Evolutionary conservation across 2,113 vertebrate species (phyloP), one percentile per base, ranked within the genome.

Genomic region (Odontesthes bonariensis): DNA sequence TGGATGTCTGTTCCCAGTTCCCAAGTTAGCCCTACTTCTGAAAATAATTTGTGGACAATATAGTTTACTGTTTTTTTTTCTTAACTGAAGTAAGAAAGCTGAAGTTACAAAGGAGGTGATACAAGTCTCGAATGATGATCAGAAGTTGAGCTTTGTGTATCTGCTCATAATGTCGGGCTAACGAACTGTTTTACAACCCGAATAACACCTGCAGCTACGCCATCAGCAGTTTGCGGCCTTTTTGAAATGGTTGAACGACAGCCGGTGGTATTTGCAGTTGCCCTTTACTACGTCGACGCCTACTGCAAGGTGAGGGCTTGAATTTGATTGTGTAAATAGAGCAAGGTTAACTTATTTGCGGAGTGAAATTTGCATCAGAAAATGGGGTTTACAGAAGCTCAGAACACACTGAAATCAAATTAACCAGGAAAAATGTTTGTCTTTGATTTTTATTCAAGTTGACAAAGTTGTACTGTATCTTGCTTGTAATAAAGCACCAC

Each of bases 391-490:
- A 27, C 27, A 79, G 27, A 74, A 55, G 49, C 20, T 54, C 19
- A 68, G 19, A 31, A 62, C 61, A 73, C 20, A 14, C 59, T 77
- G 81, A 86, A 68, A 57, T 47, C 63, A 54, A 40, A 65, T 42
- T 56, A 60, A 87, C 69, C 20, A 78, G 44, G 52, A 71, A 79
- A 38, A 61, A 71, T 53, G 13, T 71, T 81, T 80, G 23, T 38
- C 10, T 77, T 60, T 77, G 52, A 46, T 74, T 80, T 81, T 75
- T 85, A 82, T 83, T 86, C 53, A 73, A 58, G 73, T 86, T 85
- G 65, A 85, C 75, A 79, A 81, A 22, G 72, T 64, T 87, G 81
- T 88, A 81, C 67, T 91, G 87, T 91, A 87, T 81, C 73, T 76
- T 83, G 61, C 54, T 66, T 87, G 85, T 87, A 77, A 84, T 57